Conservation (phyloP, 2,888 invertebrate genomes). For the Scaptodrosophila latifasciaeformis region DNA sequence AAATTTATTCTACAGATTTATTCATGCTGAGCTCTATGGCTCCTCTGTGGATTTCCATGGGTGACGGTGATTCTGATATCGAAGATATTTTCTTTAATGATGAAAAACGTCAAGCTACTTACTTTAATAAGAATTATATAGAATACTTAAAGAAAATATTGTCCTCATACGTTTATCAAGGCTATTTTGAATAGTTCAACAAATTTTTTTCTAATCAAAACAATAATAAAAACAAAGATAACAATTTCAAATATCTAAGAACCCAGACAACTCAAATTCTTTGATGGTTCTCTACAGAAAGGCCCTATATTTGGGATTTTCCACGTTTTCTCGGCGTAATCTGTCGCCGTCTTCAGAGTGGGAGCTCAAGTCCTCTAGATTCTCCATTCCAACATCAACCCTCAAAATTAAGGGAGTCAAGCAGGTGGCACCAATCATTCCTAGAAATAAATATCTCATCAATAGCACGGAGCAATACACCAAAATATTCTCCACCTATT, state of each 20-base stretch:
- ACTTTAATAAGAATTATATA: slow-evolving; percentile 9
- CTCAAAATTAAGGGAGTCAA: slow-evolving; percentile 73
- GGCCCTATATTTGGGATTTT: slow-evolving; percentile 71
- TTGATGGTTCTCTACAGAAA: slow-evolving; percentile 71
- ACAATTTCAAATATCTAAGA: slow-evolving; percentile 62
- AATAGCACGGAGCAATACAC: too few relatives aligned
- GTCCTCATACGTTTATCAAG: slow-evolving; percentile 17
- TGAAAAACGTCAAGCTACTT: slow-evolving; percentile 16
- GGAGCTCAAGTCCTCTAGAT: slow-evolving; percentile 63
- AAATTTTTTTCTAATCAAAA: too few relatives aligned
- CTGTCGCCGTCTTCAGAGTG: slow-evolving; percentile 67
- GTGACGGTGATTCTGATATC: not conserved
- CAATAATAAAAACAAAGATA: too few relatives aligned
- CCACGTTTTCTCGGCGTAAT: slow-evolving; percentile 70
- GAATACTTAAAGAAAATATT: slow-evolving; percentile 22
- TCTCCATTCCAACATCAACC: slow-evolving; percentile 64
- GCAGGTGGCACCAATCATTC: slow-evolving; percentile 73
- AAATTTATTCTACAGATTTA: too few relatives aligned
- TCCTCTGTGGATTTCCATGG: slow-evolving; percentile 17
- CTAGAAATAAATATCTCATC: too few relatives aligned
- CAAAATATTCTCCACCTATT: too few relatives aligned
- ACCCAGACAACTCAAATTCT: slow-evolving; percentile 73
- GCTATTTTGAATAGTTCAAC: slow-evolving; percentile 2
- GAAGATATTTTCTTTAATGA: too few relatives aligned
- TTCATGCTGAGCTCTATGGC: slow-evolving; percentile 21